Evolutionary conservation across 2,797 vertebrate genomes (phyloP), one percentile per base, ranked within the genome.

Genomic region (Petrocephalus sullivani): DNA sequence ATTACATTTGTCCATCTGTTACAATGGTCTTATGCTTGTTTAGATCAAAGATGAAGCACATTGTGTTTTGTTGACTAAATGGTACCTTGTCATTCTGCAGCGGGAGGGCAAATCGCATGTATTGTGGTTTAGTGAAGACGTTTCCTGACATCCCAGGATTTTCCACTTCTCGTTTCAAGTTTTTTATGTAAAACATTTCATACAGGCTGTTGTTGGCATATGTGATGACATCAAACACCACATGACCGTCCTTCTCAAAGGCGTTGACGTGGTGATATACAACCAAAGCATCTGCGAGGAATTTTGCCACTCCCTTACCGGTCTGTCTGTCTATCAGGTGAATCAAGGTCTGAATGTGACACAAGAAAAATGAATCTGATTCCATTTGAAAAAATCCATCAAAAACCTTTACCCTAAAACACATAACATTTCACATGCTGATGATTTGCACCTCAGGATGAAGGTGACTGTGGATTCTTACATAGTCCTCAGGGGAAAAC

Each of bases 231-330:
- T 99, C 98, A 19, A 98, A 95, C 87, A 99, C 10, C 7, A 99
- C 89, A 28, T 97, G 97, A 54, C 95, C 95, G 0, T 97, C 94
- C 0, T 98, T 97, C 92, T 99, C 98, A 2, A 96, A 98, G 83
- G 98, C 98, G 0, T 98, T 99, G 89, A 98, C 89, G 0, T 99
- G 98, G 91, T 99, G 98, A 91, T 96, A 98, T 89, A 97, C 90
- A 0, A 99, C 93, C 94, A 98, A 89, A 0, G 97, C 86, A 49
- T 96, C 96, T 0, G 96, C 95, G 92, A 93, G 95, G 92, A 96
- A 98, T 91, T 96, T 97, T 6, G 93, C 91, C 0, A 96, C 58
- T 9, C 95, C 94, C 91, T 97, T 98, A 89, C 96, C 95, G 0
- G 97, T 99, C 89, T 91, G 97, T 91, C 89, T 96, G 94, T 99